These are phyloP conservation scores for Phrynosoma blainvillii DNA, from an alignment of 2,113 vertebrate species.

Conservation along the genomic window DNA sequence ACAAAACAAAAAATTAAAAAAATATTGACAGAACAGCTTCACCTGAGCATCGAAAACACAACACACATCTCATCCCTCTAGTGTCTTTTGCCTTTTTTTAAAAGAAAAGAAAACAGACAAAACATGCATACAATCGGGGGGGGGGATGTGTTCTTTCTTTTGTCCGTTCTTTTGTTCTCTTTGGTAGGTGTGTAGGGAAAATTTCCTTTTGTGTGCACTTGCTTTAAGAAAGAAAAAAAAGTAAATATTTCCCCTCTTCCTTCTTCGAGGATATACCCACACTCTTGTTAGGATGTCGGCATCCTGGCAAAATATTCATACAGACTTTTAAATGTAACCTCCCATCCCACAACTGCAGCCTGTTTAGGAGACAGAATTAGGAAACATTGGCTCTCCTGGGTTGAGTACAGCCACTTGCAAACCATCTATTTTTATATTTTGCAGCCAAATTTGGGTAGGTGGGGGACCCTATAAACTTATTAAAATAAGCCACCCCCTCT, in stretches of 20 bases:
- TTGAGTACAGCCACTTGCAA: conserved; percentile 61
- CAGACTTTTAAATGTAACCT: conserved; percentile 32
- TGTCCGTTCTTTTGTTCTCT: conserved; percentile 39
- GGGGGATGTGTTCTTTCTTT: conserved; percentile 27
- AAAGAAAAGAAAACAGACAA: conserved; percentile 60
- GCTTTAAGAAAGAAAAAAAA: conserved; percentile 75
- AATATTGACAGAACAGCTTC: conserved; percentile 76
- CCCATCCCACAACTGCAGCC: conserved; percentile 8
- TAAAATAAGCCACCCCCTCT: conserved; percentile 64
- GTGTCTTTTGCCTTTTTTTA: conserved; percentile 89
- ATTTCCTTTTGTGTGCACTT: conserved; percentile 82
- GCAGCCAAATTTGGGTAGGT: conserved; percentile 71
- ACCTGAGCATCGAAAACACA: conserved; percentile 76
- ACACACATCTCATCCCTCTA: conserved; percentile 86
- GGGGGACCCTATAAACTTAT: conserved; percentile 72
- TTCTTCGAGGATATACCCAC: conserved; percentile 71
- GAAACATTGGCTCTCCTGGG: conserved; percentile 54
- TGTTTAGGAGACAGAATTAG: conserved; percentile 68
- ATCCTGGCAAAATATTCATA: conserved; percentile 64
- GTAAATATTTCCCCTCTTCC: background rate
- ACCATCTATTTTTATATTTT: conserved; percentile 84
- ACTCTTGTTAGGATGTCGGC: conserved; percentile 71
- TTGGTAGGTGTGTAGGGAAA: conserved; percentile 78
- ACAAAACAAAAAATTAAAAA: conserved; percentile 14
- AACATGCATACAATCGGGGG: conserved; percentile 61